Evolutionary conservation across 2,888 invertebrate species (phyloP).

Genomic region (Lamproptera curius): DNA sequence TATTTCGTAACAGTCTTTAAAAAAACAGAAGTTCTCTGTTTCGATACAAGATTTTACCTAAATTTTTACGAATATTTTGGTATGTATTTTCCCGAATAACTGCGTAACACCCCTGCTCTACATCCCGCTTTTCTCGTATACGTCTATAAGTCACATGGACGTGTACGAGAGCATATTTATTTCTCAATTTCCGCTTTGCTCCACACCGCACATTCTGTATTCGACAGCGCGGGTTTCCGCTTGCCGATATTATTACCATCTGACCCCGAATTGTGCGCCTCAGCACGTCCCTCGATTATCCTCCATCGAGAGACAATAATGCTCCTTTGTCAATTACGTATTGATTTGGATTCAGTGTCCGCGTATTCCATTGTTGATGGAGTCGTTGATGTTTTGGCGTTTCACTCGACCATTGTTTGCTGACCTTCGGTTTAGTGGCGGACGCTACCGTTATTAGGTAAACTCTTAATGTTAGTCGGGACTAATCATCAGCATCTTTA

Average conservation of each 20-base stretch:
- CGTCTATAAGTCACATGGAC: conserved; percentile 56
- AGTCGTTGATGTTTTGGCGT: conserved; percentile 9
- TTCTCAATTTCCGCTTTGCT: conserved; percentile 48
- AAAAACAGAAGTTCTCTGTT: too few relatives aligned
- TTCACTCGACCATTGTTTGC: conserved; percentile 11
- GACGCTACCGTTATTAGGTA: conserved; percentile 8
- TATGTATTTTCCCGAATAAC: too few relatives aligned
- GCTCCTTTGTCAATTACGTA: conserved; percentile 13
- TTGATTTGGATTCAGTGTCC: conserved; percentile 16
- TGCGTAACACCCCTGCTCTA: too few relatives aligned
- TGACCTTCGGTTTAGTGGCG: conserved; percentile 8
- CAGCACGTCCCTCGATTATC: conserved; percentile 31
- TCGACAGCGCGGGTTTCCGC: conserved; percentile 66
- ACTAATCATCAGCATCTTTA: too few relatives aligned
- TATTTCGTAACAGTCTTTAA: too few relatives aligned
- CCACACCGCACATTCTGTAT: conserved; percentile 62
- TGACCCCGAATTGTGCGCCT: conserved; percentile 58
- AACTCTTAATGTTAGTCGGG: conserved; percentile 11
- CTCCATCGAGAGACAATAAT: conserved; percentile 22
- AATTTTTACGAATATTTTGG: too few relatives aligned
- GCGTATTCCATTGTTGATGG: conserved; percentile 9
- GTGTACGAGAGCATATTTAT: too few relatives aligned
- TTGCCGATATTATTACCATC: conserved; percentile 71
- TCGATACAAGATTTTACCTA: too few relatives aligned
- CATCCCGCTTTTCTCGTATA: conserved; percentile 20